Evolutionary conservation across 2,888 invertebrate genomes (phyloP).

Genomic region (Frankliniella intonsa): DNA sequence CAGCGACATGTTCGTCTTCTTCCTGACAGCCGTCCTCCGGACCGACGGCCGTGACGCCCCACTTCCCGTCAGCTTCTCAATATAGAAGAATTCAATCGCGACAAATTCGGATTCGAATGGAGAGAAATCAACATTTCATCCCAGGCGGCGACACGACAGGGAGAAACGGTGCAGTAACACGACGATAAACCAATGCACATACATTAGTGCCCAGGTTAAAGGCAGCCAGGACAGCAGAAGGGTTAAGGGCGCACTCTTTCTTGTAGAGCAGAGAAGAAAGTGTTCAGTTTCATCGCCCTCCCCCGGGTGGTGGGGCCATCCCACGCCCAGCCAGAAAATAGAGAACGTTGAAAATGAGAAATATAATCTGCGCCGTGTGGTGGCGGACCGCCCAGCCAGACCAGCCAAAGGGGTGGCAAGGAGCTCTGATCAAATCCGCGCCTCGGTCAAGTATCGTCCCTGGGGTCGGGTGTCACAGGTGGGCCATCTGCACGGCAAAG

Average conservation of each 20-base stretch:
- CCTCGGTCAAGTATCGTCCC: constrained; percentile 18
- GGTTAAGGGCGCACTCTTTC: constrained; percentile 6
- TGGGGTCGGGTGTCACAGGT: neutral
- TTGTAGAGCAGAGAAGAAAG: neutral
- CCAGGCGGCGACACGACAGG: no score
- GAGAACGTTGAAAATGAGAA: neutral
- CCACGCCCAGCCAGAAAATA: neutral
- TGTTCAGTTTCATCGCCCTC: constrained; percentile 9
- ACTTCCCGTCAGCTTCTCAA: no score
- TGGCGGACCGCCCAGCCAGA: neutral
- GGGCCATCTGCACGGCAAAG: neutral
- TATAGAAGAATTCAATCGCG: no score
- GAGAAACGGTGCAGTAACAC: no score
- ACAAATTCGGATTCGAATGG: no score
- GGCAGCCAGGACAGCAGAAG: no score
- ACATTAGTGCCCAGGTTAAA: no score
- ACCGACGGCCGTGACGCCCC: no score
- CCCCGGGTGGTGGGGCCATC: neutral
- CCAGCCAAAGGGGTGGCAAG: neutral
- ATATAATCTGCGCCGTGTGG: neutral
- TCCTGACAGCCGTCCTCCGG: no score
- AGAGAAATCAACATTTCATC: no score
- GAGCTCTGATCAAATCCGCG: neutral
- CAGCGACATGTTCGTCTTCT: no score
- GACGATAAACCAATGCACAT: no score